Evolutionary conservation across 2,888 invertebrate species (phyloP), one percentile per base, ranked within the genome.

Genomic region (Zootermopsis nevadensis): DNA sequence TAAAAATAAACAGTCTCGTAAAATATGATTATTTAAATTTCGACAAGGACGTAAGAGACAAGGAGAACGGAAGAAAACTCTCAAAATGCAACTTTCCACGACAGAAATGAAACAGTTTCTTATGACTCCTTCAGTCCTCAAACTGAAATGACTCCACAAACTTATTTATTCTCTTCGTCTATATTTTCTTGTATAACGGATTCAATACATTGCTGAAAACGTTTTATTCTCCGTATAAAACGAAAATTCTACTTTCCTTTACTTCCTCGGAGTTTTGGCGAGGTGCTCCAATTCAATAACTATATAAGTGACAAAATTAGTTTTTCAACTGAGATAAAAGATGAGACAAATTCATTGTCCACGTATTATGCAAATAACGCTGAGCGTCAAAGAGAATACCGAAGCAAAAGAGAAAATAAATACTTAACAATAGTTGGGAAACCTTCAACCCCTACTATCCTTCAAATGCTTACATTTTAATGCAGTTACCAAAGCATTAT

Each of bases 21-120:
- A 74, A 74, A 74, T 38, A 74, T 74, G 74, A n/a, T n/a, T n/a
- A 74, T 74, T 74, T 42, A 42, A 74, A 74, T 74, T 74, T 38
- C 38, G 74, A 38, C 38, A 74, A 35, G n/a, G 74, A 74, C 38
- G 38, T 74, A 74, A 24, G n/a, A 38, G 74, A 38, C n/a, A 74
- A 33, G 31, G 35, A 35, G n/a, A n/a, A 8, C n/a, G 60, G n/a
- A 60, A 74, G 33, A n/a, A 19, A 69, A 69, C 33, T 69, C 69
- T 33, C 69, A 12, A 69, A 69, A 69, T 42, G 24, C 74, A 74
- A 74, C n/a, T 74, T 30, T 33, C 33, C 74, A 38, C 15, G 38
- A 38, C 42, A 74, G 74, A n/a, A 74, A 74, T 42, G 38, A 38
- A 74, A 22, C 24, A n/a, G 38, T 74, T 74, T 42, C 35, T 74